Conservation (phyloP, 2,113 vertebrate species). For the Numida meleagris region DNA sequence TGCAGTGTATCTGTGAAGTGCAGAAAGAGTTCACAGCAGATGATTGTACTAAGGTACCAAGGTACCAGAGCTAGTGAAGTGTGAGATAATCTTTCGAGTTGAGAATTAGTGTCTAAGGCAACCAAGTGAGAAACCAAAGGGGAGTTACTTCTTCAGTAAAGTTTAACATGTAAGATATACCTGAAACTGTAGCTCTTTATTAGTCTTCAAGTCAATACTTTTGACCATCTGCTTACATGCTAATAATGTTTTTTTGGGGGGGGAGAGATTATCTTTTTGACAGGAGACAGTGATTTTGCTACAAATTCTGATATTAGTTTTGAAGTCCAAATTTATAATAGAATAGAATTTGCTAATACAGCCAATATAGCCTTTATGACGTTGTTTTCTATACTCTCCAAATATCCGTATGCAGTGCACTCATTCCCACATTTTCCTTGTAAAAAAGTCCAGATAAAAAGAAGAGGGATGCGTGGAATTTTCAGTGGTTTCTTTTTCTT, state of each 20-base stretch:
- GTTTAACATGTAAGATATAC: constrained; percentile 63
- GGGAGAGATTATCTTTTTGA: not conserved
- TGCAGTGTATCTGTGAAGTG: constrained; percentile 67
- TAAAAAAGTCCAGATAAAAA: not conserved
- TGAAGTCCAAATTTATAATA: not conserved
- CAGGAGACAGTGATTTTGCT: not conserved
- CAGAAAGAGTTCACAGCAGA: constrained; percentile 75
- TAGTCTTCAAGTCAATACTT: constrained; percentile 42
- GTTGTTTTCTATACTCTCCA: not conserved
- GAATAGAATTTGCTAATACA: not conserved
- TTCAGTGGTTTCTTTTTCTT: not conserved
- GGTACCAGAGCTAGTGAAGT: constrained; percentile 66
- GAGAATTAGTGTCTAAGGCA: constrained; percentile 76
- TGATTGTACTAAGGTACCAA: constrained; percentile 70
- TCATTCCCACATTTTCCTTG: not conserved
- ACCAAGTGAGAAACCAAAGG: constrained; percentile 66
- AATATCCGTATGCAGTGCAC: not conserved
- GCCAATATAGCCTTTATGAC: not conserved
- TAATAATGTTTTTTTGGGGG: not conserved
- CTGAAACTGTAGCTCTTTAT: constrained; percentile 55
- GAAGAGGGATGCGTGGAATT: not conserved
- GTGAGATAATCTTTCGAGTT: constrained; percentile 76
- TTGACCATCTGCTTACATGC: constrained; percentile 43
- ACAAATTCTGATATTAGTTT: not conserved
- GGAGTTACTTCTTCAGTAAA: constrained; percentile 65